Evolutionary conservation across 2,113 vertebrate species (phyloP).

Genomic region (Vombatus ursinus): DNA sequence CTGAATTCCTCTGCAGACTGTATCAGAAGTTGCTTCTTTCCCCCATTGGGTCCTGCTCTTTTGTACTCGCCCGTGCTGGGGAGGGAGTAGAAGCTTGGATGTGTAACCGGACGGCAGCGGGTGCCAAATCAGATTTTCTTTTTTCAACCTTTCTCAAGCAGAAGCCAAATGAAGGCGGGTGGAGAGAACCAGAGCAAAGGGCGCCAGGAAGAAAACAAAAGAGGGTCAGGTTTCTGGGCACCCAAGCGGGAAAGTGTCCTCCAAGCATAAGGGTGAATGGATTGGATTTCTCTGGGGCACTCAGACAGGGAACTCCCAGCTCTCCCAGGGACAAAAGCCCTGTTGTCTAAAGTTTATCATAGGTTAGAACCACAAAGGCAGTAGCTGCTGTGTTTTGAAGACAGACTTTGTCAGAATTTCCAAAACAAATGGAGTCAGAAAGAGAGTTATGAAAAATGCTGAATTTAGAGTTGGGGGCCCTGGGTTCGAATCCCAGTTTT

Average conservation of each 20-base stretch:
- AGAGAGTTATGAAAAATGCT: background rate
- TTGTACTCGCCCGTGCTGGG: background rate
- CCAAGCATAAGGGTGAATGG: background rate
- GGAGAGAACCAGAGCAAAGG: background rate
- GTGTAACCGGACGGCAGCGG: background rate
- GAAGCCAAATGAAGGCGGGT: background rate
- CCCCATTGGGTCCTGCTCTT: background rate
- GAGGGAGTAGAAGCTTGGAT: background rate
- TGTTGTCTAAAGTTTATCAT: background rate
- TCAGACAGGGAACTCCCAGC: background rate
- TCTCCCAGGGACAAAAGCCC: background rate
- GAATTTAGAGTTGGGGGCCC: background rate
- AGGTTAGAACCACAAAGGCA: background rate
- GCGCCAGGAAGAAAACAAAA: background rate
- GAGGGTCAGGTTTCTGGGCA: background rate
- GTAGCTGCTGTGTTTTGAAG: background rate
- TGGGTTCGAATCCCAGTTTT: background rate
- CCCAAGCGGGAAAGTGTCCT: background rate
- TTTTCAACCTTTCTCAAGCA: background rate
- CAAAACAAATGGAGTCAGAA: background rate
- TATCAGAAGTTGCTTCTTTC: background rate
- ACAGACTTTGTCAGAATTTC: background rate
- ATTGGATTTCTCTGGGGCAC: background rate
- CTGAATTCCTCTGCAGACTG: background rate
- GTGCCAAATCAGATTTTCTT: background rate